A percentile compares a stretch with the other conserved stretches of the same genome.
These are phyloP conservation scores for Rhizomys pruinosus DNA, from an alignment of 2,113 vertebrate genomes.

Conservation along the genomic window DNA sequence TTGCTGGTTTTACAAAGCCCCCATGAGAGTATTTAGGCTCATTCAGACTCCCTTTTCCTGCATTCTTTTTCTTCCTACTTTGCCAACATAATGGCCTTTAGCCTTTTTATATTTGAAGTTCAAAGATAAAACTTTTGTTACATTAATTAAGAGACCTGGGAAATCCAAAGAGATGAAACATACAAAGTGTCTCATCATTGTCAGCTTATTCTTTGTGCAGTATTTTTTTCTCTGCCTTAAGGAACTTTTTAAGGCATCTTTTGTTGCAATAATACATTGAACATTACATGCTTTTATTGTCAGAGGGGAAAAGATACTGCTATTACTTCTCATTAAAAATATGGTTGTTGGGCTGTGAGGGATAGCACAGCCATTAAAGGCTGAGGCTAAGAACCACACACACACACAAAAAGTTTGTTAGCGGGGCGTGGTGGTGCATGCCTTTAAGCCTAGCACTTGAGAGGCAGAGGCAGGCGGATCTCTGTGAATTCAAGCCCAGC, in stretches of 20 bases:
- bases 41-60: conserved; percentile 19
- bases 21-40: conserved; percentile 37
- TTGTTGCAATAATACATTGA: neutral
- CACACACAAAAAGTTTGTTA: too few relatives aligned
- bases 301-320: neutral
- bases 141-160: conserved; percentile 83
- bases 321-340: neutral
- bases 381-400: too few relatives aligned
- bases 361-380: too few relatives aligned
- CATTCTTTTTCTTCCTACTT: conserved; percentile 62
- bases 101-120: conserved; percentile 89
- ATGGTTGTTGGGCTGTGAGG: too few relatives aligned
- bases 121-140: conserved; percentile 90
- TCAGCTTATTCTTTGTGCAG: conserved; percentile 26
- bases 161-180: conserved; percentile 88
- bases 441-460: too few relatives aligned
- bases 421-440: too few relatives aligned
- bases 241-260: conserved; percentile 15
- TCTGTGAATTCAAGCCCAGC: too few relatives aligned
- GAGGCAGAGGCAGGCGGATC: too few relatives aligned
- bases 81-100: conserved; percentile 86
- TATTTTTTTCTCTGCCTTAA: conserved; percentile 53
- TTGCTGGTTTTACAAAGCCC: too few relatives aligned
- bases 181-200: conserved; percentile 63
- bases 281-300: neutral